These are phyloP conservation scores for Alligator sinensis DNA, from an alignment of 2,113 vertebrate genomes.

Conservation along the genomic window DNA sequence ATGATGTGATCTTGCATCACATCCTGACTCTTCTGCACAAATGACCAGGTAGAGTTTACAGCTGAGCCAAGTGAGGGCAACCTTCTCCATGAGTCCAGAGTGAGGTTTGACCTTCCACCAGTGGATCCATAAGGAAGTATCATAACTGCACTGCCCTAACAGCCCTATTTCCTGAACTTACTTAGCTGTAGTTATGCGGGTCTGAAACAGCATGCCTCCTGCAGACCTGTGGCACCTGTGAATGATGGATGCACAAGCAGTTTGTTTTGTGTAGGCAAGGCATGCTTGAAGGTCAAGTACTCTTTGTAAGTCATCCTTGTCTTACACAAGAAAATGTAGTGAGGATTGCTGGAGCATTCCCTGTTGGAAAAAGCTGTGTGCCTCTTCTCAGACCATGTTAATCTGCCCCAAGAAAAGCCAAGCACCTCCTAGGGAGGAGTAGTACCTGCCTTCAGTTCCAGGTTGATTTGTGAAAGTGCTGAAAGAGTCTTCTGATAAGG, in stretches of 20 bases:
- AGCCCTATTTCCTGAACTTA: neutral
- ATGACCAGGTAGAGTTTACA: too few species aligned
- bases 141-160: too few species aligned
- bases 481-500: neutral
- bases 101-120: too few species aligned
- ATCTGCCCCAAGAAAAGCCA: neutral
- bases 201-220: slow-evolving; percentile 51
- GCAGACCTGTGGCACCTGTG: slow-evolving; percentile 46
- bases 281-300: slow-evolving; percentile 50
- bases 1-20: too few species aligned
- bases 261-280: slow-evolving; percentile 43
- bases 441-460: too few species aligned
- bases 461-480: neutral
- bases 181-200: neutral
- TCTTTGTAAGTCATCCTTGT: slow-evolving; percentile 33
- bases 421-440: neutral
- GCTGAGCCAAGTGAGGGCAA: too few species aligned
- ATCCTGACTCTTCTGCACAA: too few species aligned
- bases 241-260: slow-evolving; percentile 37
- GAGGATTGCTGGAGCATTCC: slow-evolving; percentile 13
- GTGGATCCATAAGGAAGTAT: too few species aligned
- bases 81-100: too few species aligned
- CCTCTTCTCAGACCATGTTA: fast-evolving
- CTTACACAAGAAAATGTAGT: neutral
- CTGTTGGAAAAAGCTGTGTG: neutral